Evolutionary conservation across 2,113 vertebrate species (phyloP), one percentile per base, ranked within the genome.

Genomic region (Prunella fulvescens): DNA sequence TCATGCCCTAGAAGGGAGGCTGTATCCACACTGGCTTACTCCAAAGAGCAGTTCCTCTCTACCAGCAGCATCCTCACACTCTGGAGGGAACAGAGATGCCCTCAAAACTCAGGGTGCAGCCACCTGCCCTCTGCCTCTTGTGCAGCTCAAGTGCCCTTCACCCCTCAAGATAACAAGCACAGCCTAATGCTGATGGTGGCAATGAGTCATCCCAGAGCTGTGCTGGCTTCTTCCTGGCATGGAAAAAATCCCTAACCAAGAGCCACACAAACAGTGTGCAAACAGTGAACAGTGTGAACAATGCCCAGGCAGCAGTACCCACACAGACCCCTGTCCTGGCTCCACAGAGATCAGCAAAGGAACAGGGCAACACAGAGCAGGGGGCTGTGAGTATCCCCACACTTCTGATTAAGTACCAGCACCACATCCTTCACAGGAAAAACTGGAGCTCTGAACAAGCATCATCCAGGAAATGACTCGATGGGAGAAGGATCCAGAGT

Each of bases 381-480:
- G n/a, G n/a, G 10, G 5, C 56, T 93, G 57, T 18, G 26, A 86
- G 47, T 5, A 72, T 20, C 10, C 13, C 3, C 15, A 16, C 6
- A 3, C 20, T 64, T 48, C 6, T 29, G 18, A 58, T 3, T 29
- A 61, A 67, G 48, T 11, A 53, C 33, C 35, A 81, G 19, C n/a
- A 82, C 14, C 1, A 1, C 15, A 62, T 56, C 71, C 33, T 62
- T 83, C 40, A 29, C 3, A 56, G 25, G 29, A 26, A 62, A 80
- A 92, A 42, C 35, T 40, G n/a, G 45, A 91, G 67, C 33, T 39
- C n/a, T 57, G 66, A 69, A 79, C 48, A 58, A 71, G 56, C 40
- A 86, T 54, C 67, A 83, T 7, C 24, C 92, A 95, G 94, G 96
- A 97, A 96, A 90, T 96, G 82, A 97, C 72, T 92, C 1, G 0